Conservation (phyloP, 2,888 invertebrate species). For the Drosophila nigricruria region DNA sequence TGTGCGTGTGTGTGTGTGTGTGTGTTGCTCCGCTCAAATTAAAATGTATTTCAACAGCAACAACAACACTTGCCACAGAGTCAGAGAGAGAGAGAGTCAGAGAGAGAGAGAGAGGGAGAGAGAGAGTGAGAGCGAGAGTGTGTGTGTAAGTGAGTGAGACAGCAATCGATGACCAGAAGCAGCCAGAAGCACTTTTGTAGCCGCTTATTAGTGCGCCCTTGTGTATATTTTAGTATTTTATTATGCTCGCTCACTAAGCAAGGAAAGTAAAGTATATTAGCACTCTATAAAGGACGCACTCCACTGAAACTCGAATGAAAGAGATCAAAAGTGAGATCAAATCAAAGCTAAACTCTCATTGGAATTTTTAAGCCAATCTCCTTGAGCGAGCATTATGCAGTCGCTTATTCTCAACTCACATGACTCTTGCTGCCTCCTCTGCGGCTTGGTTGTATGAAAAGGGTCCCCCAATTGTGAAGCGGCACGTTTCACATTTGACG, state of each 20-base stretch:
- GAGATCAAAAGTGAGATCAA: not conserved
- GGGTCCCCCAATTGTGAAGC: conserved; percentile 16
- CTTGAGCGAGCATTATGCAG: not conserved
- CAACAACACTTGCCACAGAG: conserved; percentile 39
- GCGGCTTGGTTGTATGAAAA: conserved; percentile 24
- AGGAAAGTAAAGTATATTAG: not conserved
- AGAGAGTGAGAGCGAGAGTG: not conserved
- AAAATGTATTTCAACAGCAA: conserved; percentile 73
- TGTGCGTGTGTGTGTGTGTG: conserved; percentile 32
- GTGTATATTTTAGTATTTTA: conserved; percentile 51
- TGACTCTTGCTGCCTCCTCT: not conserved
- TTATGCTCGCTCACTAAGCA: conserved; percentile 5
- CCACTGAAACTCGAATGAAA: not conserved
- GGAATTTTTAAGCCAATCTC: not conserved
- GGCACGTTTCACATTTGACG: conserved; percentile 78
- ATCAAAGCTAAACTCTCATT: not conserved
- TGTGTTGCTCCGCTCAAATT: conserved; percentile 63
- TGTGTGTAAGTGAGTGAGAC: not conserved
- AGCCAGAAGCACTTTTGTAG: conserved; percentile 81
- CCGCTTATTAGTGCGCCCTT: conserved; percentile 76
- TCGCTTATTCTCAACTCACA: not conserved
- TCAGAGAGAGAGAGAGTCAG: too few species aligned
- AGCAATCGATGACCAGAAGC: conserved; percentile 73
- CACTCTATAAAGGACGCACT: not conserved
- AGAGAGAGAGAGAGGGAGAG: not conserved